Percentiles rank a stretch among this genome's conserved stretches.
These are phyloP conservation scores for Nysson spinosus DNA, from an alignment of 2,888 invertebrate species.

Conservation along the genomic window DNA sequence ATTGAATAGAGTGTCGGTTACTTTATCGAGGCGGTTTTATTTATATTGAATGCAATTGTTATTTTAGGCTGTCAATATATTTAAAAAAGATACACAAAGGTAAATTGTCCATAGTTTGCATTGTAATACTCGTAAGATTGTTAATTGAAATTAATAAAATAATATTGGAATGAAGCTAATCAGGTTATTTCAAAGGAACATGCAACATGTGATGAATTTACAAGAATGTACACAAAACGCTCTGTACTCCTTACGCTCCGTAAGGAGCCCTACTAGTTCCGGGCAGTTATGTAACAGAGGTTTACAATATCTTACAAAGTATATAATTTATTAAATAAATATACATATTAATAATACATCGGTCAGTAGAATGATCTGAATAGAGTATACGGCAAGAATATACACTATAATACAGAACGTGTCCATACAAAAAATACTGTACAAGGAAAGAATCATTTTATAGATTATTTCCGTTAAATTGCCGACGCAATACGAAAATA, in stretches of 20 bases:
- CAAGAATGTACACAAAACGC: too few relatives aligned
- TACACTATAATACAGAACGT: constrained; percentile 41
- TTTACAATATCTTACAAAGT: constrained; percentile 37
- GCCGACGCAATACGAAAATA: background rate
- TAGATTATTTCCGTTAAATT: background rate
- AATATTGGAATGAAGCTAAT: constrained; percentile 35
- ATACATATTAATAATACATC: constrained; percentile 52
- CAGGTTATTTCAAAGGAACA: constrained; percentile 30
- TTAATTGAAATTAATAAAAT: constrained; percentile 68
- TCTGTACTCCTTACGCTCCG: too few relatives aligned
- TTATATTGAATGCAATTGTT: constrained; percentile 60
- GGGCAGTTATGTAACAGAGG: constrained; percentile 12
- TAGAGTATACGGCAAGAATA: constrained; percentile 52
- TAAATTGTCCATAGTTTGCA: constrained; percentile 64
- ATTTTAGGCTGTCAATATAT: constrained; percentile 58
- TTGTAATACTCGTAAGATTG: constrained; percentile 70
- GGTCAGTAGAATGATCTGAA: constrained; percentile 43
- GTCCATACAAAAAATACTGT: constrained; percentile 45
- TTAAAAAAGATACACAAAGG: constrained; percentile 34
- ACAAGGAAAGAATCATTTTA: constrained; percentile 1
- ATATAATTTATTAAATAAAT: constrained; percentile 60
- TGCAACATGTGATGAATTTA: constrained; percentile 21
- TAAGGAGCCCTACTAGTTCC: constrained; percentile 16
- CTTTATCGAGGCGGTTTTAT: constrained; percentile 44
- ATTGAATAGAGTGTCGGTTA: constrained; percentile 37